Evolutionary conservation across 2,888 invertebrate genomes (phyloP).

Genomic region (Leucoptera coffeella): DNA sequence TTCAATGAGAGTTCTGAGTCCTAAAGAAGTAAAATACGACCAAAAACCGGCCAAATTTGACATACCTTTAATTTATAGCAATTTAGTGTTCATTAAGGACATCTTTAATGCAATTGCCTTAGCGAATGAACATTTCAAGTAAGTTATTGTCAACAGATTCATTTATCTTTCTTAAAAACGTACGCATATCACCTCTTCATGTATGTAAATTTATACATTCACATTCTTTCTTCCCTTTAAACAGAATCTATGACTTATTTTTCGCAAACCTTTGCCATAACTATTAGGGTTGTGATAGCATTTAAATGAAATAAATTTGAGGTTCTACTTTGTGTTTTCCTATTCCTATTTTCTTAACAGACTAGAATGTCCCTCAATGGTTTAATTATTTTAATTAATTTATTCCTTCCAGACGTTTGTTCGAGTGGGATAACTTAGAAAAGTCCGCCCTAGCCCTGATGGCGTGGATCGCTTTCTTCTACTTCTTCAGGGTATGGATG

Average conservation of each 20-base stretch:
- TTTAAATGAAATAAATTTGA: too few relatives aligned
- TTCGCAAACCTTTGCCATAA: too few relatives aligned
- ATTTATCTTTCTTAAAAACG: background rate
- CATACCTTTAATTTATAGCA: slow-evolving; percentile 36
- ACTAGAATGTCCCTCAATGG: background rate
- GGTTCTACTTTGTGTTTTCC: too few relatives aligned
- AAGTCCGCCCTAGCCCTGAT: slow-evolving; percentile 5
- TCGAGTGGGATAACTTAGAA: slow-evolving; percentile 7
- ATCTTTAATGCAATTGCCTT: slow-evolving; percentile 21
- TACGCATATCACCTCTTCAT: too few relatives aligned
- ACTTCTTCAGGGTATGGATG: slow-evolving; percentile 6
- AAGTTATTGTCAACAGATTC: slow-evolving; percentile 10
- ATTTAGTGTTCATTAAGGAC: slow-evolving; percentile 30
- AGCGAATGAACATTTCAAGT: slow-evolving; percentile 35
- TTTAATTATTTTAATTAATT: background rate
- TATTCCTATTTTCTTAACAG: background rate
- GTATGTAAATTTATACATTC: too few relatives aligned
- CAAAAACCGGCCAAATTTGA: slow-evolving; percentile 31
- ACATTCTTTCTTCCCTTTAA: too few relatives aligned
- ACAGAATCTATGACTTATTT: too few relatives aligned
- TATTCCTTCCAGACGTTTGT: slow-evolving; percentile 5
- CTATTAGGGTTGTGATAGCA: too few relatives aligned
- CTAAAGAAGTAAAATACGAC: slow-evolving; percentile 31
- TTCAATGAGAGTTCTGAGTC: slow-evolving; percentile 28
- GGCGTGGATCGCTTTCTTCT: slow-evolving; percentile 6